A percentile compares a stretch with the other conserved stretches of the same genome.
These are phyloP conservation scores for Nymphalis polychloros DNA, from an alignment of 2,888 invertebrate species.

Conservation along the genomic window DNA sequence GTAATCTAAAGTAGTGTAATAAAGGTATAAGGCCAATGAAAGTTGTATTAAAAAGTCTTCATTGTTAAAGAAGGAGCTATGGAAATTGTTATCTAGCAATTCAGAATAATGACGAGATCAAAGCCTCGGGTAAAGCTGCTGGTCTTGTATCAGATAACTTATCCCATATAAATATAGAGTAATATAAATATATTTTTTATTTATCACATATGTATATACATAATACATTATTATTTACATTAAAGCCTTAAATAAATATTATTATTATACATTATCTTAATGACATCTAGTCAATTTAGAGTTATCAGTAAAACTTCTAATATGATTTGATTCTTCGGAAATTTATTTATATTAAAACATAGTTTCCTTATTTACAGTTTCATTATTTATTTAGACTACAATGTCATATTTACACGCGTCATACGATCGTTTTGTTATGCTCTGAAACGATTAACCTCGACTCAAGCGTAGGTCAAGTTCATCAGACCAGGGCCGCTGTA, in stretches of 20 bases:
- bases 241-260: too few relatives aligned
- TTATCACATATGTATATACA: too few relatives aligned
- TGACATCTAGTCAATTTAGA: background rate
- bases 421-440: constrained; percentile 27
- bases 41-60: too few relatives aligned
- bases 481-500: constrained; percentile 27
- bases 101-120: too few relatives aligned
- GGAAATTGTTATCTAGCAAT: too few relatives aligned
- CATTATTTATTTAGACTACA: constrained; percentile 4
- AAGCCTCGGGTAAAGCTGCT: too few relatives aligned
- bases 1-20: too few relatives aligned
- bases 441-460: constrained; percentile 28
- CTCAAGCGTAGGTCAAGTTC: constrained; percentile 25
- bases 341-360: background rate
- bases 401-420: constrained; percentile 17
- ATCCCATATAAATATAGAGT: too few relatives aligned
- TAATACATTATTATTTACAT: background rate
- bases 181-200: too few relatives aligned
- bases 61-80: too few relatives aligned
- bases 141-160: background rate
- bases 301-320: background rate
- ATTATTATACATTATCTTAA: background rate
- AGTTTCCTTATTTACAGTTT: constrained; percentile 5
- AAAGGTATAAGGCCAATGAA: too few relatives aligned
- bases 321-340: background rate